phyloP scores from a whole-genome alignment of 2,113 vertebrate species.

The Dasypus novemcinctus region DNA sequence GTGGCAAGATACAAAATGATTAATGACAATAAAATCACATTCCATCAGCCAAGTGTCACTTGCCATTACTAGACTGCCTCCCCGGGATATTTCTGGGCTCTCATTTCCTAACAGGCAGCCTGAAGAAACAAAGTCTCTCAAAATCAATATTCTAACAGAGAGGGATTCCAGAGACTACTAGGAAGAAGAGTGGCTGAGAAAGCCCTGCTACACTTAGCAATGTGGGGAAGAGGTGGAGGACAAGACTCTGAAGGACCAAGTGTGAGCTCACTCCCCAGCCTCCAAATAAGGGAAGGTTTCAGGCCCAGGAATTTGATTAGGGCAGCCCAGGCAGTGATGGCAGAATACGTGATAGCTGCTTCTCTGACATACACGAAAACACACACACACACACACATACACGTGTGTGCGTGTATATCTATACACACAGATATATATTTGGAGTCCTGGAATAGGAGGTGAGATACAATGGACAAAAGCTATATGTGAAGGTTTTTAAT shows the following conservation, averaged over 20 bases:
- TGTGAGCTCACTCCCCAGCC: too few species aligned
- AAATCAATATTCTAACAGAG: slow-evolving; percentile 9
- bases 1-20: slow-evolving; percentile 53
- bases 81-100: too few species aligned
- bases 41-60: neutral
- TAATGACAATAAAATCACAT: neutral
- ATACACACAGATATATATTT: neutral
- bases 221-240: neutral
- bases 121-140: neutral
- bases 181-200: neutral
- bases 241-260: neutral
- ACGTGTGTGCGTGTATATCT: too few species aligned
- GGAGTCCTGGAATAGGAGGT: neutral
- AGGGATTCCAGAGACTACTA: neutral
- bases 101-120: neutral
- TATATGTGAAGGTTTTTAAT: neutral
- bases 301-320: too few species aligned
- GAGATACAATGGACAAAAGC: neutral
- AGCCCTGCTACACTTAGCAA: neutral
- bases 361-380: neutral
- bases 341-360: too few species aligned
- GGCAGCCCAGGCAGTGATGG: too few species aligned
- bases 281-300: too few species aligned
- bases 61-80: too few species aligned
- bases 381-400: too few species aligned